phyloP scores from a whole-genome alignment of 2,888 invertebrate genomes.

The Sphinx pinastri region DNA sequence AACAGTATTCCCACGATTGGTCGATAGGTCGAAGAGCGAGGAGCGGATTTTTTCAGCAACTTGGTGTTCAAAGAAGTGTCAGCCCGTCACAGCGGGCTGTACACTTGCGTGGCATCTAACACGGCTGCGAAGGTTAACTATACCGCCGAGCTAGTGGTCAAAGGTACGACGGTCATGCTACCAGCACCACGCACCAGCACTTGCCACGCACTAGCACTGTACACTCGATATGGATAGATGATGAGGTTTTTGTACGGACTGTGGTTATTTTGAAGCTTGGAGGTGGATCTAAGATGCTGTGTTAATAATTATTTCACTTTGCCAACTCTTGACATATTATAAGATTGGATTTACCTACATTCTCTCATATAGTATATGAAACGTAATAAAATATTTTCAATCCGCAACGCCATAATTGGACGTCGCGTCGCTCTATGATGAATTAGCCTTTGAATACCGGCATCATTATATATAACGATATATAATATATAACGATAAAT shows the following conservation, averaged over 20 bases:
- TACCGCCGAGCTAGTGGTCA: constrained; percentile 89
- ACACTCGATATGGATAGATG: constrained; percentile 26
- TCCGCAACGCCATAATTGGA: too few species aligned
- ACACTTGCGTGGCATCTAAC: constrained; percentile 90
- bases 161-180: constrained; percentile 80
- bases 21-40: constrained; percentile 87
- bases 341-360: too few species aligned
- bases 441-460: too few species aligned
- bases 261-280: background rate
- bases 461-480: too few species aligned
- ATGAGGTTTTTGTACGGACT: constrained; percentile 2
- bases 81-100: constrained; percentile 88
- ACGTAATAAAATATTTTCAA: too few species aligned
- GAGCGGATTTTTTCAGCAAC: constrained; percentile 90
- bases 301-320: background rate
- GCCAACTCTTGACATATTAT: background rate
- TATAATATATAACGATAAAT: too few species aligned
- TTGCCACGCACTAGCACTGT: constrained; percentile 30
- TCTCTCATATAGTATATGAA: too few species aligned
- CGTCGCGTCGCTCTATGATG: too few species aligned
- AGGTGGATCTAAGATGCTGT: background rate
- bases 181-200: constrained; percentile 26
- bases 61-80: constrained; percentile 90
- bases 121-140: constrained; percentile 89
- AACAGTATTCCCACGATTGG: constrained; percentile 36